Conservation (phyloP, 2,888 invertebrate species). For the Panopea generosa region DNA sequence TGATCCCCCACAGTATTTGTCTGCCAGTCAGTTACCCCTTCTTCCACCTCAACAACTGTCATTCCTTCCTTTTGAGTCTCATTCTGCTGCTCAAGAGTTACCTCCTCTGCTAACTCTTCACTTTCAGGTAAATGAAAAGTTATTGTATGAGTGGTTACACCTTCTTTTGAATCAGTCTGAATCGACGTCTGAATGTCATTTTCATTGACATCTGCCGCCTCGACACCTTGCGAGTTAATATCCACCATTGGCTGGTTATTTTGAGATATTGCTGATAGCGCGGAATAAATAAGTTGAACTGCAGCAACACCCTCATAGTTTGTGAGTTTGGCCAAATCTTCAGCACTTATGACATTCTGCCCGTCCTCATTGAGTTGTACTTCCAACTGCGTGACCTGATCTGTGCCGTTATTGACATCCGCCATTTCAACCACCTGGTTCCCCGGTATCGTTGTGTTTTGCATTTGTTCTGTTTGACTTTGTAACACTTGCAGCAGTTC, state of each 20-base stretch:
- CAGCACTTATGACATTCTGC: slow-evolving; percentile 75
- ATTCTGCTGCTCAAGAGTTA: slow-evolving; percentile 20
- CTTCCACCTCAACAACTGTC: slow-evolving; percentile 17
- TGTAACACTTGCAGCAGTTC: slow-evolving; percentile 18
- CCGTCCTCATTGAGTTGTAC: slow-evolving; percentile 73
- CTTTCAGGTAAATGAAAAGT: slow-evolving; percentile 72
- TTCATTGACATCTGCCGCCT: slow-evolving; percentile 30
- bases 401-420: background rate
- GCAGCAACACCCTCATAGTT: slow-evolving; percentile 71
- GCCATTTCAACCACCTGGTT: slow-evolving; percentile 23
- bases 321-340: slow-evolving; percentile 75
- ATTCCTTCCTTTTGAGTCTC: background rate
- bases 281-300: slow-evolving; percentile 76
- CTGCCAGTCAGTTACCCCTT: background rate
- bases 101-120: slow-evolving; percentile 33
- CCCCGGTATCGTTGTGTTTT: background rate
- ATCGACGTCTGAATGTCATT: slow-evolving; percentile 61
- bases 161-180: slow-evolving; percentile 64
- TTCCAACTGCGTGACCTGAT: slow-evolving; percentile 28
- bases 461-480: slow-evolving; percentile 6
- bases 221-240: slow-evolving; percentile 30
- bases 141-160: slow-evolving; percentile 74
- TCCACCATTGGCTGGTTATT: slow-evolving; percentile 46
- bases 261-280: slow-evolving; percentile 75
- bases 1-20: too few species aligned